Evolutionary conservation across 2,113 vertebrate species (phyloP).

Genomic region (Physeter macrocephalus): DNA sequence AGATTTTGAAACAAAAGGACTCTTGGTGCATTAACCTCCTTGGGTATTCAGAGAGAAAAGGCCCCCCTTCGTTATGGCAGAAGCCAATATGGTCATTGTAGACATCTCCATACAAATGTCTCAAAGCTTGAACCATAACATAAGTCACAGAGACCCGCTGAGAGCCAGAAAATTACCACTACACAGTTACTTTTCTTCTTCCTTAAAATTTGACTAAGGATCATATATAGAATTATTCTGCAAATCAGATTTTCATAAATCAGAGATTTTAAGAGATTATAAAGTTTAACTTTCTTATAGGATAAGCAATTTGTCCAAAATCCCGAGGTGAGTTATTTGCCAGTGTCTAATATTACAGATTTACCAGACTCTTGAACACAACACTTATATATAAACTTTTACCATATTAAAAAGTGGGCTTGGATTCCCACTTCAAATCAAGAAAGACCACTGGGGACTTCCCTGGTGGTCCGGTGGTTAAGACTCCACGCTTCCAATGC

Average conservation of each 20-base stretch:
- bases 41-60: background rate
- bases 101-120: background rate
- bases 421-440: background rate
- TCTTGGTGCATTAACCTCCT: background rate
- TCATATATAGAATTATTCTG: background rate
- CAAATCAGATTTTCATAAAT: background rate
- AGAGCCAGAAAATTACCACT: background rate
- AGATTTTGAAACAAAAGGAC: background rate
- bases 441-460: background rate
- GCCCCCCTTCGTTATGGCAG: background rate
- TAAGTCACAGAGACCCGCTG: background rate
- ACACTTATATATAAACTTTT: background rate
- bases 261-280: background rate
- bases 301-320: background rate
- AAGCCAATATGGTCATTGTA: background rate
- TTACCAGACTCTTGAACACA: background rate
- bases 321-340: background rate
- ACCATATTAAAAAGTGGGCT: background rate
- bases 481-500: too few relatives aligned
- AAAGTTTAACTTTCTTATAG: background rate
- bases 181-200: background rate
- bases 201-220: background rate
- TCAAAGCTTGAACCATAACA: background rate
- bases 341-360: background rate
- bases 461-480: too few relatives aligned